Base-by-base conservation (phyloP, 2,888 invertebrate species). In the Tipula lateralis region DNA sequence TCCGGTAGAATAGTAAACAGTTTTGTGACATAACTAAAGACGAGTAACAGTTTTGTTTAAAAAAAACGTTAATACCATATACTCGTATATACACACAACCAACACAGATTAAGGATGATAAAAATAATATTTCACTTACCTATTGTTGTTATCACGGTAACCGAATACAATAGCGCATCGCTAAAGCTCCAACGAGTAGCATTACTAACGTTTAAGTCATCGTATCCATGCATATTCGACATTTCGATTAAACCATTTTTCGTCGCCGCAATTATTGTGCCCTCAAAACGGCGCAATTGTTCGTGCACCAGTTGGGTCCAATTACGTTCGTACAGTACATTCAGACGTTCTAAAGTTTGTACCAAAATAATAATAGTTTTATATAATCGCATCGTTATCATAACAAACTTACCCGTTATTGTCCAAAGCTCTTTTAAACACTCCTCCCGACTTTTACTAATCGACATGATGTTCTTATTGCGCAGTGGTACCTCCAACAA, bases 61-160 rank as follows among this genome's bases (percentile, higher is more conserved):
- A 44, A n/a, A 44, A 66, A 66, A 9, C 66, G 66, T 66, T 66
- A 66, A 66, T 24, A 9, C 66, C 66, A 66, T 66, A 50, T 19
- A n/a, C n/a, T n/a, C n/a, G n/a, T n/a, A n/a, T n/a, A n/a, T n/a
- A n/a, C n/a, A n/a, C n/a, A n/a, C n/a, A n/a, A n/a, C n/a, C n/a
- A n/a, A n/a, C n/a, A 39, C n/a, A 39, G n/a, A 32, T 32, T 32
- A 32, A 5, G 32, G 3, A 32, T 32, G 32, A 19, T 19, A 19
- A 29, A 81, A 81, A 81, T 16, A 81, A 29, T 5, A 29, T 44
- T 84, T 34, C 84, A 89, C 93, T 92, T 89, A 96, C 96, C 97
- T 89, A 97, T 96, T 84, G 97, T 97, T 86, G 96, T 97, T 88
- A 96, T 95, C 87, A 96, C 93, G 80, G 96, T 96, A 88, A 97